phyloP scores from a whole-genome alignment of 2,888 invertebrate species.

The Anoplius nigerrimus region DNA sequence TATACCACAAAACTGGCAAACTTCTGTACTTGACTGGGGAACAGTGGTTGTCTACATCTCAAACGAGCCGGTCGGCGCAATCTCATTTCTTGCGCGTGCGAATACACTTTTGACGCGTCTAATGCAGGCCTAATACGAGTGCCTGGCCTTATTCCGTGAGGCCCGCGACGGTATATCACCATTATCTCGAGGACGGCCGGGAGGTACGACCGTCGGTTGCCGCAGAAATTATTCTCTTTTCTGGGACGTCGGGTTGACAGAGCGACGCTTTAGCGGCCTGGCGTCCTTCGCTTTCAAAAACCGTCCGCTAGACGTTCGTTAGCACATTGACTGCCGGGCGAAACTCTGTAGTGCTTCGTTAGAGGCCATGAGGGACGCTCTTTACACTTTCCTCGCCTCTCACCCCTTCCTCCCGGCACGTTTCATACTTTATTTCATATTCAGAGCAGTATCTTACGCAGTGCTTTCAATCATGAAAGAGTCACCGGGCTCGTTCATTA shows the following conservation, averaged over 20 bases:
- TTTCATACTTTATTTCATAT: too few species aligned
- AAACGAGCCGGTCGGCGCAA: background rate
- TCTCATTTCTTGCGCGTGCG: conserved; percentile 23
- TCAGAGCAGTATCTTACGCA: too few species aligned
- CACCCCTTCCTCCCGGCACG: too few species aligned
- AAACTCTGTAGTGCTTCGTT: too few species aligned
- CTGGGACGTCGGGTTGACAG: conserved; percentile 22
- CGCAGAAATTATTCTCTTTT: conserved; percentile 39
- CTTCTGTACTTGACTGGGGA: too few species aligned
- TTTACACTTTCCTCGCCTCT: too few species aligned
- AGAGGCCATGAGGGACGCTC: too few species aligned
- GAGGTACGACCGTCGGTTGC: conserved; percentile 45
- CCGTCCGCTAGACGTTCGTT: conserved; percentile 11
- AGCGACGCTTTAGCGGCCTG: conserved; percentile 45
- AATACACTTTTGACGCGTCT: conserved; percentile 41
- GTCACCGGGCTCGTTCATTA: too few species aligned
- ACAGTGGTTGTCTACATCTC: background rate
- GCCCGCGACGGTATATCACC: conserved; percentile 43
- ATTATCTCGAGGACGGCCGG: conserved; percentile 33
- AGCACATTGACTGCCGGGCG: too few species aligned
- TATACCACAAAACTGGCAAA: too few species aligned
- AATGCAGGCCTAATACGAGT: conserved; percentile 41
- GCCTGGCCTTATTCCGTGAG: conserved; percentile 48
- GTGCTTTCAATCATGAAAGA: too few species aligned
- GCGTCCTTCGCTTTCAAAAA: conserved; percentile 22